These are phyloP conservation scores for Archips crataeganus DNA, from an alignment of 2,888 invertebrate genomes.

Conservation along the genomic window DNA sequence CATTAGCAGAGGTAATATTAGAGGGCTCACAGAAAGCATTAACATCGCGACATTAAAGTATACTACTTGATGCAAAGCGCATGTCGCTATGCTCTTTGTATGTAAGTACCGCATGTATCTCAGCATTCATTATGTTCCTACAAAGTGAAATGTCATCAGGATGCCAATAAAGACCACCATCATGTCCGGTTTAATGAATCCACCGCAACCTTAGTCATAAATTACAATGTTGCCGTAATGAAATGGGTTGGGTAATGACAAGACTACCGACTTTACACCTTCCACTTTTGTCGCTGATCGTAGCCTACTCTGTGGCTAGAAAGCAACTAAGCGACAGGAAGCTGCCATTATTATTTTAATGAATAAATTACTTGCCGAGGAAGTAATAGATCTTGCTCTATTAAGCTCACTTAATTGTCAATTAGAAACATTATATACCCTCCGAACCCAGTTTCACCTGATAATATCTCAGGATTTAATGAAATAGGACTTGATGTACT, in stretches of 20 bases:
- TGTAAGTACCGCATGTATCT: neutral
- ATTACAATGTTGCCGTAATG: constrained; percentile 28
- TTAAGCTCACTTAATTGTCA: constrained; percentile 39
- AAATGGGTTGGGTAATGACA: constrained; percentile 9
- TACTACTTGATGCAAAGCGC: constrained; percentile 2
- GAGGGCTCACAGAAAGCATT: constrained; percentile 31
- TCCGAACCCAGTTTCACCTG: constrained; percentile 25
- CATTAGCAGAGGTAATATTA: constrained; percentile 35
- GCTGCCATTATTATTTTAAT: constrained; percentile 25
- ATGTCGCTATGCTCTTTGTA: constrained; percentile 14
- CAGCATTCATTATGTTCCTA: constrained; percentile 2
- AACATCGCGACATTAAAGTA: constrained; percentile 20
- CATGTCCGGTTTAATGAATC: constrained; percentile 21
- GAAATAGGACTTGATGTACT: neutral
- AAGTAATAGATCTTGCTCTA: constrained; percentile 33
- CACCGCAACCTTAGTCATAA: constrained; percentile 20
- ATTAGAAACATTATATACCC: constrained; percentile 15
- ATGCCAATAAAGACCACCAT: constrained; percentile 10
- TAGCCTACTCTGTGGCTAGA: neutral
- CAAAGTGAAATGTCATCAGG: constrained; percentile 24
- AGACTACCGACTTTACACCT: neutral
- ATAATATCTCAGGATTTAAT: constrained; percentile 16
- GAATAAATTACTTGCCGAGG: constrained; percentile 36
- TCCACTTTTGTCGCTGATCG: neutral
- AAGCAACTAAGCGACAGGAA: constrained; percentile 22